Evolutionary conservation across 2,113 vertebrate species (phyloP), one percentile per base, ranked within the genome.

Genomic region (Gavialis gangeticus): DNA sequence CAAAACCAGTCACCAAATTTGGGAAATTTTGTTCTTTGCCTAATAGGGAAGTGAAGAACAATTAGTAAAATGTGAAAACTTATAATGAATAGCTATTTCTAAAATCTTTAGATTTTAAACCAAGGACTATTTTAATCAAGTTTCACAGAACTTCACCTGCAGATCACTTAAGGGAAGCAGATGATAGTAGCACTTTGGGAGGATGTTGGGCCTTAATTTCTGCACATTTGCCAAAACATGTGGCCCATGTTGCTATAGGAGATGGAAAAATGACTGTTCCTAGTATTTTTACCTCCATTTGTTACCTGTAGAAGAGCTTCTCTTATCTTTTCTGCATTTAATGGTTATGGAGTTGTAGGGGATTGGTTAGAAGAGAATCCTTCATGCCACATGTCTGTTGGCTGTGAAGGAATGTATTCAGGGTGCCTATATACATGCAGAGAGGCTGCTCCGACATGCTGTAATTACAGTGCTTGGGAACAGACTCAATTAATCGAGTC

Each of bases 361-460:
- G 64, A 24, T 2, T 34, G 17, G 2, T 78, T n/a, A 62, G 77
- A 83, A 21, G 6, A 15, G 57, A 89, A 28, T 77, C 28, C 0
- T 3, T 63, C 60, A 16, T 5, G 85, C 87, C 64, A 18, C 0
- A 0, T 56, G 34, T 82, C 57, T 85, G 0, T 84, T 63, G n/a
- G 4, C 62, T 58, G 88, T 25, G 54, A 82, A 56, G 25, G 84
- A 91, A 11, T 9, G 5, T 93, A 46, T 9, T 46, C 46, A 46
- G 6, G 46, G 46, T 9, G 46, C 46, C 46, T 46, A 46, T 46
- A 46, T 46, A 46, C 46, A 46, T 46, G 46, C 46, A 46, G 46
- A 9, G 46, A 46, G 46, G 46, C 46, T 46, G 46, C 46, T 46
- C 46, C 46, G 9, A 46, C 46, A 46, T 46, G 46, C 46, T 46